Percentiles rank a stretch among this genome's conserved stretches.
These are phyloP conservation scores for Ciona savignyi DNA, from an alignment of 23 tunicate genomes.

Conservation along the genomic window DNA sequence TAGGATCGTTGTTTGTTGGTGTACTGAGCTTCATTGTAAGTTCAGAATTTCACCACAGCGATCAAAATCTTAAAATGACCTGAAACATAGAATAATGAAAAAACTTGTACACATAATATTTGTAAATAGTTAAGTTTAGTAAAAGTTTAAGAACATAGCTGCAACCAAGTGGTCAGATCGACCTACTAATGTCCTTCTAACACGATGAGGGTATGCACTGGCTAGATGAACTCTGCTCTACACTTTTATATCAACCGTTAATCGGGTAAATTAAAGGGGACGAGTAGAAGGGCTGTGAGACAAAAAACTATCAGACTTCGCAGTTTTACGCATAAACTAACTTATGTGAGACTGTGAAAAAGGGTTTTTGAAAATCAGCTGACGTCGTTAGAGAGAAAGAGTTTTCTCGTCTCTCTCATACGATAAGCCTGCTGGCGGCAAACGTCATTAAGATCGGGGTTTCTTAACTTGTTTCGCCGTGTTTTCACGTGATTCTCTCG, in stretches of 20 bases:
- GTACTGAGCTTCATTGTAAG: not conserved
- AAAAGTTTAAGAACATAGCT: too few relatives aligned
- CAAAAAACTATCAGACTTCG: not conserved
- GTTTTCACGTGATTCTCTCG: not conserved
- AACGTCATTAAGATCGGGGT: not conserved
- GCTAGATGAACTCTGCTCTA: too few relatives aligned
- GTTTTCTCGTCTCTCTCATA: not conserved
- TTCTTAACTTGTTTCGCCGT: not conserved
- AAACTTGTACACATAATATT: too few relatives aligned
- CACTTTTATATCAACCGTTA: not conserved
- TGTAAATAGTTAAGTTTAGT: too few relatives aligned
- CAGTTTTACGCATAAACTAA: not conserved
- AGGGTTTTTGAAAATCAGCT: not conserved
- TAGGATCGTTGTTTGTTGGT: constrained; percentile 5
- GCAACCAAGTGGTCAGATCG: too few relatives aligned
- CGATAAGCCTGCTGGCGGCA: not conserved
- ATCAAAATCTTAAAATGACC: too few relatives aligned
- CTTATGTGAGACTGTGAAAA: not conserved
- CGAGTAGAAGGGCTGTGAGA: not conserved
- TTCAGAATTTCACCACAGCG: not conserved
- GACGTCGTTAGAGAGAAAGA: not conserved
- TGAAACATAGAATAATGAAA: too few relatives aligned
- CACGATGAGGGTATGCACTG: too few relatives aligned
- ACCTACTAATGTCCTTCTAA: too few relatives aligned
- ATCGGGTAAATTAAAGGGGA: not conserved